Evolutionary conservation across 2,888 invertebrate species (phyloP), one percentile per base, ranked within the genome.

Genomic region (Eudiplozoon nipponicum): DNA sequence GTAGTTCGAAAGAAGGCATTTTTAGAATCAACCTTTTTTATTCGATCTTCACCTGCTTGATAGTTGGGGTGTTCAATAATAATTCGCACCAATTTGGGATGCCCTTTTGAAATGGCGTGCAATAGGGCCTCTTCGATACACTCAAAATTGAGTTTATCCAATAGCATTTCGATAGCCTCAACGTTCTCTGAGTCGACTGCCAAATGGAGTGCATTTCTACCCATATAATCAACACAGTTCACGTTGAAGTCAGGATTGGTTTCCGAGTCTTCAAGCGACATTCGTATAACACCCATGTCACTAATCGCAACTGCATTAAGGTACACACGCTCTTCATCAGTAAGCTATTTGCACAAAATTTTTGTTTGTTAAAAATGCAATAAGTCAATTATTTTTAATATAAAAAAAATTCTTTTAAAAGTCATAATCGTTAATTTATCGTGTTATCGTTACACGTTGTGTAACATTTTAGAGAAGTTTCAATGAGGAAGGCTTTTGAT

Each of bases 131-230:
- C 72, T 46, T 67, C 65, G 39, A 70, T 54, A 46, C 54, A 52
- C 45, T 51, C 64, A 49, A 70, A 70, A 46, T 68, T 63, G 5
- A 64, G 61, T 49, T 64, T 65, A 28, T 61, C 57, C 41, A 71
- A 56, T 33, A 72, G 59, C 50, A 67, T 64, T 49, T 68, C 66
- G 11, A 70, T 67, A 64, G 70, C 68, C 21, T 60, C 60, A 48
- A 65, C 61, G 47, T 67, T 66, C 49, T 65, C 65, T 47, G 65
- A 66, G 52, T 66, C 65, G 4, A 71, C 67, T 7, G 71, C 71
- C 44, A 70, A 61, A 51, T 70, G 67, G 35, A 72, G 63, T 19
- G 70, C 70, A 31, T 68, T 68, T 38, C 68, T 61, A 38, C 71
- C 71, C 67, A 68, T 56, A 46, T 56, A 59, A 47, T 59, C 59